Conservation (phyloP, 2,113 vertebrate genomes). For the Bombycilla garrulus region DNA sequence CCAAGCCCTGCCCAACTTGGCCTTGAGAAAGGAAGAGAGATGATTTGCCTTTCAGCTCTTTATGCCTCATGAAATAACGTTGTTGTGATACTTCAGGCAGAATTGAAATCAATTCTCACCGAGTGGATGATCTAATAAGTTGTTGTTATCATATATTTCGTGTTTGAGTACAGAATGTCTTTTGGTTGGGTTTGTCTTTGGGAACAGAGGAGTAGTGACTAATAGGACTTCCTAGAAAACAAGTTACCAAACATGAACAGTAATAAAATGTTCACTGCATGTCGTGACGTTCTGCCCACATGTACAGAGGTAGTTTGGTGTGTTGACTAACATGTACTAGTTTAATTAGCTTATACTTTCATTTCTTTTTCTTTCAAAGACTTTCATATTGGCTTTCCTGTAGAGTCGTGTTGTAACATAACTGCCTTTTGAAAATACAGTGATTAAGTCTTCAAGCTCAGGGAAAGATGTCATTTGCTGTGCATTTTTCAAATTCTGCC, state of each 20-base stretch:
- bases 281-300: neutral
- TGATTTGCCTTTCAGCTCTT: neutral
- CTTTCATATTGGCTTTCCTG: neutral
- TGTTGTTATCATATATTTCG: neutral
- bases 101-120: neutral
- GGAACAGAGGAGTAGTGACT: neutral
- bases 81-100: neutral
- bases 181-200: neutral
- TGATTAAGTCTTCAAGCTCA: neutral
- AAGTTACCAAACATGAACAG: neutral
- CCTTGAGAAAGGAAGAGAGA: neutral
- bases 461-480: neutral
- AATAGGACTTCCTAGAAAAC: neutral
- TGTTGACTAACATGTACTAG: neutral
- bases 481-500: conserved; percentile 32
- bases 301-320: neutral
- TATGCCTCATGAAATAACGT: neutral
- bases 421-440: neutral
- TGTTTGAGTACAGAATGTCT: neutral
- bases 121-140: neutral
- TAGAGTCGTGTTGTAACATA: neutral
- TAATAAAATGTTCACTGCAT: neutral
- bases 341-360: neutral
- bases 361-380: neutral
- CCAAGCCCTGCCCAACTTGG: neutral